phyloP scores from a whole-genome alignment of 2,113 vertebrate genomes.

The Lichenostomus cassidix region DNA sequence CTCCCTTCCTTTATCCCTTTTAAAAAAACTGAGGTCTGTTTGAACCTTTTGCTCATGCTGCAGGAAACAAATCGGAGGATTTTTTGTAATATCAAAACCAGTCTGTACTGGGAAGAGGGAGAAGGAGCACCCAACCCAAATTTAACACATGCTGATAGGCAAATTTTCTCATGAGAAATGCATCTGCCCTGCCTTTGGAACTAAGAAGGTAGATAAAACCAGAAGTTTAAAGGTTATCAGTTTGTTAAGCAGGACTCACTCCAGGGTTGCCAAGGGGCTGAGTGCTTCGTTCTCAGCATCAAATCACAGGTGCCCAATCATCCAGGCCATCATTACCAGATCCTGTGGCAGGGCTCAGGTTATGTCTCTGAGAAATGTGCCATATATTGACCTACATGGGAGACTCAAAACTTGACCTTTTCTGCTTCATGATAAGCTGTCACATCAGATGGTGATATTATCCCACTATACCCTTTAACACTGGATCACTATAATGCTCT shows the following conservation, averaged over 20 bases:
- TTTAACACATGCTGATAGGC: neutral
- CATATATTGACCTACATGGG: neutral
- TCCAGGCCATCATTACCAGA: neutral
- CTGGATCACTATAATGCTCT: neutral
- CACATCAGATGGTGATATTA: neutral
- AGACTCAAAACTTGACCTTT: neutral
- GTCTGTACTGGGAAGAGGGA: neutral
- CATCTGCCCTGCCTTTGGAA: neutral
- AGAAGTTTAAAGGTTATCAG: neutral
- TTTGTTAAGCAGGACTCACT: neutral
- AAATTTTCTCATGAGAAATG: neutral
- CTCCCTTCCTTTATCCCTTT: neutral
- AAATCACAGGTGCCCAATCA: neutral
- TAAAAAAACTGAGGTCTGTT: neutral
- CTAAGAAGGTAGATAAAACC: neutral
- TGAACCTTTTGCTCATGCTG: neutral
- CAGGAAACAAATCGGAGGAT: neutral
- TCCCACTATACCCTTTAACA: neutral
- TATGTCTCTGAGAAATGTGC: neutral
- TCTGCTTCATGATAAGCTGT: neutral
- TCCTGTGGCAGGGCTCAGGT: neutral
- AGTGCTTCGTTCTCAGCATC: neutral
- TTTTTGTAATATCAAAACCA: neutral
- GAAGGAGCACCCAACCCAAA: neutral
- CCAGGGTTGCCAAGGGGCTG: accelerated